Base-by-base conservation (phyloP, 1,140 invertebrate genomes). In the Drosophila nigrodunni region DNA sequence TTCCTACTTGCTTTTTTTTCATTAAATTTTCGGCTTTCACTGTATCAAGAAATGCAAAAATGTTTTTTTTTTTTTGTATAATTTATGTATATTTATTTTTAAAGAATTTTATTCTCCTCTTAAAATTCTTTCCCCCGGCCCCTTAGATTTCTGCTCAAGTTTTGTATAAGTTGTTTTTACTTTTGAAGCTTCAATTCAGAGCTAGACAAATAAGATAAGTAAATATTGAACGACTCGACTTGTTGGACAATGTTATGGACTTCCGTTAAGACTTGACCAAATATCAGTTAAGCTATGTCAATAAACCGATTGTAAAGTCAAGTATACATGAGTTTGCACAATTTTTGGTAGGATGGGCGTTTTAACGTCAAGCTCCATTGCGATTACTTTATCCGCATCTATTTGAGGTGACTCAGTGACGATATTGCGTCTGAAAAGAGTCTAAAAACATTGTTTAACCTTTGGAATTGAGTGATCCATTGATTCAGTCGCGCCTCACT, bases 181-280 rank as follows among this genome's bases (percentile, higher is more conserved):
- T 41, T 25, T 44, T 44, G 8, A 21, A 44, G 54, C 47, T 13
- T 35, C 70, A 15, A 35, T 66, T 55, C 65, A 49, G 18, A 47
- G 55, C 47, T 54, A 30, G 34, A 13, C 47, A 73, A 73, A 69
- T 69, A 74, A 35, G 65, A 49, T 55, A 35, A 9, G 41, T 34
- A 69, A 74, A 74, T 69, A 69, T 74, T 74, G 47, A 9, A 13
- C 15, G 49, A 69, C 13, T 30, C 34, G 13, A 41, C 35, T 35
- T 74, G 71, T 74, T 61, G 49, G 25, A 74, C 71, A 74, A 68
- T 41, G 41, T 18, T 39, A 41, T 71, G 49, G 50, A 68, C 65
- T 68, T 59, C 55, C 47, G 65, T 68, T 60, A 35, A 47, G 41
- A 49, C 61, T 58, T 67, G 41, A 11, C 39, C 35, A 61, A 69